Evolutionary conservation across 2,113 vertebrate genomes (phyloP).

Genomic region (Cyprinodon tularosa): DNA sequence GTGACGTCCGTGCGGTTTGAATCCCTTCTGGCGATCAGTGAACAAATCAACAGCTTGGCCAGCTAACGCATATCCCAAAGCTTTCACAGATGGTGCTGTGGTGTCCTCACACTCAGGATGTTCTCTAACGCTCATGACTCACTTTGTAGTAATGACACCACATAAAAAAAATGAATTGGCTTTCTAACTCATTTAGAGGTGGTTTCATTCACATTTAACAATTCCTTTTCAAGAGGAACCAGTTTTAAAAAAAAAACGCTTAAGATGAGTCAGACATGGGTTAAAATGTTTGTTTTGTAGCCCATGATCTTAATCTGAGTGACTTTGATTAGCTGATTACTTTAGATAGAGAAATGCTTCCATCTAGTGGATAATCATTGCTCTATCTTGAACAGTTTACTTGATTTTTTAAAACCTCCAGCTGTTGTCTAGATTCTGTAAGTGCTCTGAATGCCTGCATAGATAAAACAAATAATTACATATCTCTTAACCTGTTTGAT

Average conservation of each 20-base stretch:
- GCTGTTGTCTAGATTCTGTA: not conserved
- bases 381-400: no score
- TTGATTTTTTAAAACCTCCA: not conserved
- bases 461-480: not conserved
- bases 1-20: constrained; percentile 60
- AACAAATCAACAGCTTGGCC: constrained; percentile 41
- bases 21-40: constrained; percentile 37
- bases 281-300: constrained; percentile 2
- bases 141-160: constrained; percentile 30
- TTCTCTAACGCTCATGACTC: constrained; percentile 27
- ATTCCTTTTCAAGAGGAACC: constrained; percentile 6
- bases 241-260: constrained; percentile 8
- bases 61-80: constrained; percentile 38
- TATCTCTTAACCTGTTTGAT: not conserved
- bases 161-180: constrained; percentile 33
- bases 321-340: not conserved
- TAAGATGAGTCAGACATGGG: constrained; percentile 1
- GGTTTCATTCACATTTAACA: constrained; percentile 19
- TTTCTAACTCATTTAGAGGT: constrained; percentile 2
- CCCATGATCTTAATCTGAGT: not conserved
- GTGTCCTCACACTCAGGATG: constrained; percentile 23
- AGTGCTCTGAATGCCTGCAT: not conserved
- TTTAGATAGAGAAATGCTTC: constrained; percentile 20
- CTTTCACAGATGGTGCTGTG: constrained; percentile 41
- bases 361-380: constrained; percentile 46